Conservation (phyloP, 1,140 invertebrate genomes). For the Agrilus planipennis region DNA sequence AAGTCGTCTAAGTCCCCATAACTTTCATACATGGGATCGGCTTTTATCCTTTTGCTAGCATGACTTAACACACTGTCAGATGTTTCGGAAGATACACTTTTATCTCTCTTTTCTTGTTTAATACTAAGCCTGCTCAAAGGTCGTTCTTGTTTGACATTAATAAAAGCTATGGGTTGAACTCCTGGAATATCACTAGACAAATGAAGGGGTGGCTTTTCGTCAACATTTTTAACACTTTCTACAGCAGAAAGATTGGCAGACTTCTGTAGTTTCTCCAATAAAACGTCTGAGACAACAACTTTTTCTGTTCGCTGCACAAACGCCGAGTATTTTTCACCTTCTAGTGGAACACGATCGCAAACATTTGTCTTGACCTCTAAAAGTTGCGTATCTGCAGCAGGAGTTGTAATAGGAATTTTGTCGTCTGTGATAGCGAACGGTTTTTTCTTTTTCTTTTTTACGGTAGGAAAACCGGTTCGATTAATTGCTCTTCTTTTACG, state of each 20-base stretch:
- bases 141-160: neutral
- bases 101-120: conserved; percentile 7
- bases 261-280: conserved; percentile 45
- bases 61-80: conserved; percentile 6
- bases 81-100: conserved; percentile 15
- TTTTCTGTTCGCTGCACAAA: conserved; percentile 46
- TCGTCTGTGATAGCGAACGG: conserved; percentile 1
- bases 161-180: no score
- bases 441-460: conserved; percentile 76
- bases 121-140: conserved; percentile 16
- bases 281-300: conserved; percentile 36
- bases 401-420: conserved; percentile 4
- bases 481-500: conserved; percentile 67
- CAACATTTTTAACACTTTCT: no score
- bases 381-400: no score
- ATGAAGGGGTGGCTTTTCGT: no score
- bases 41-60: conserved; percentile 15
- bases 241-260: no score
- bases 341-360: conserved; percentile 51
- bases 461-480: conserved; percentile 76
- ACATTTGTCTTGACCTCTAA: conserved; percentile 12
- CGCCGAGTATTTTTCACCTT: conserved; percentile 48
- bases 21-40: conserved; percentile 25
- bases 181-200: no score
- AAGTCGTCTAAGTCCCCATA: conserved; percentile 27